Conservation (phyloP, 1,140 invertebrate species). For the Papilio machaon region DNA sequence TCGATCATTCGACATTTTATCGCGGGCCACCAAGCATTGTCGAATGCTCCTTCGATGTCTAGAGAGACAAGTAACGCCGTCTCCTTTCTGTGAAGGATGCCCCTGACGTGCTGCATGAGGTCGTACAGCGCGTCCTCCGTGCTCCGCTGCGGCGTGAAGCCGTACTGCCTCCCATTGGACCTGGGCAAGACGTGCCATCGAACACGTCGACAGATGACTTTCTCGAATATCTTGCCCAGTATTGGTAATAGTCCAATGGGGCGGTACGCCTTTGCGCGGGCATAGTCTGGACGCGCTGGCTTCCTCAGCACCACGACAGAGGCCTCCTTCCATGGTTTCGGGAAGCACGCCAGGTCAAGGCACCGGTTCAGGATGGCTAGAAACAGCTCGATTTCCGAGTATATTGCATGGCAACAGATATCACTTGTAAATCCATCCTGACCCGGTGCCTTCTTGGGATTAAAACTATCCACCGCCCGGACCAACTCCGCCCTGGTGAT, state of each 20-base stretch:
- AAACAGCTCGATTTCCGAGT: background rate
- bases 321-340: slow-evolving; percentile 2
- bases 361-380: background rate
- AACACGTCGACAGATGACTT: background rate
- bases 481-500: background rate
- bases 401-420: background rate
- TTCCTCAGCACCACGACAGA: background rate
- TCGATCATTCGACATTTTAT: background rate
- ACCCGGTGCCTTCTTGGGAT: slow-evolving; percentile 38
- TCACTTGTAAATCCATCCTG: background rate
- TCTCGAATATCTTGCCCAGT: background rate
- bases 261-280: background rate
- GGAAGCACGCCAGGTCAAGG: too few species aligned
- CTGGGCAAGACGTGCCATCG: background rate
- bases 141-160: background rate
- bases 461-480: slow-evolving; percentile 34
- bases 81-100: background rate
- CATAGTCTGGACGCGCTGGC: background rate
- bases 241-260: background rate
- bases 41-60: background rate
- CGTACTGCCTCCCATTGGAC: slow-evolving; percentile 26
- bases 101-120: background rate
- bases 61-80: background rate
- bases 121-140: background rate
- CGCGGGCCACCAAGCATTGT: slow-evolving; percentile 22